These are phyloP conservation scores for Oasisia sp. DNA, from an alignment of 2,888 invertebrate species.

Conservation along the genomic window DNA sequence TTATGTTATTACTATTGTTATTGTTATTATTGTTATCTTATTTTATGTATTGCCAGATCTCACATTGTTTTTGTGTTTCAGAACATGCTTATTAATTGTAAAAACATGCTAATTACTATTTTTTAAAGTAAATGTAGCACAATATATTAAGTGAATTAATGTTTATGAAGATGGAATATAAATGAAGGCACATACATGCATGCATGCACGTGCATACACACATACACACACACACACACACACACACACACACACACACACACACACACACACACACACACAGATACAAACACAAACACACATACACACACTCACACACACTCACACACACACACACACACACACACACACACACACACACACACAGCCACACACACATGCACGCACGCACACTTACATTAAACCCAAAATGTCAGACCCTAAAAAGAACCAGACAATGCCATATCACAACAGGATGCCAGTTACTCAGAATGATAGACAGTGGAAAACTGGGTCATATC, in stretches of 20 bases:
- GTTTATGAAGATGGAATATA: background rate
- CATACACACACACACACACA: too few species aligned
- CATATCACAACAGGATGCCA: background rate
- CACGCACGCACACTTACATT: too few species aligned
- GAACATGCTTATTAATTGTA: background rate
- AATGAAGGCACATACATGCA: background rate
- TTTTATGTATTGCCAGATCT: too few species aligned
- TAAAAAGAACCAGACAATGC: background rate
- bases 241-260: too few species aligned
- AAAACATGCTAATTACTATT: background rate
- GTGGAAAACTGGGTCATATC: background rate
- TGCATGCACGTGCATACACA: background rate
- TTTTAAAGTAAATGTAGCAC: background rate
- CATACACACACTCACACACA: too few species aligned
- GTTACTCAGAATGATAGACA: background rate
- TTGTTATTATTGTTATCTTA: too few species aligned
- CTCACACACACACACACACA: too few species aligned
- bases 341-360: too few species aligned
- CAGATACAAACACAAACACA: too few species aligned
- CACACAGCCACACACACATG: too few species aligned
- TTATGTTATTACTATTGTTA: too few species aligned
- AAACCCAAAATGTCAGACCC: background rate
- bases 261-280: too few species aligned
- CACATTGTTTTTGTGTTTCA: background rate
- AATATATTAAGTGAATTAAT: slow-evolving; percentile 12